Conservation (phyloP, 2,888 invertebrate species). For the Autographa gamma region DNA sequence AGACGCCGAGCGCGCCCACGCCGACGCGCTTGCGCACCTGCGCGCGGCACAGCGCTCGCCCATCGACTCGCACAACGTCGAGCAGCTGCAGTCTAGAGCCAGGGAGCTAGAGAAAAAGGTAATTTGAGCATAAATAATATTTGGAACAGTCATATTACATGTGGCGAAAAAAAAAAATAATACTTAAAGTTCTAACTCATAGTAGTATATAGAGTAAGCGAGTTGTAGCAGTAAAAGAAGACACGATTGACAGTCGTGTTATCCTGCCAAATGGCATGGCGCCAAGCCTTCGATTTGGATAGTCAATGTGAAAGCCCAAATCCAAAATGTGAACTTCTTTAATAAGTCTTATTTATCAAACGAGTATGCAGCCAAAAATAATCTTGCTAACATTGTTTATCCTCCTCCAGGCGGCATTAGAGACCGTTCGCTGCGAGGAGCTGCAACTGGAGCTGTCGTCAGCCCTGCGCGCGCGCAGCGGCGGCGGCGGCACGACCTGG, state of each 20-base stretch:
- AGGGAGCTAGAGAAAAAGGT: conserved; percentile 98
- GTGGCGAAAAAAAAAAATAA: neutral
- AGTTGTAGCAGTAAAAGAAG: too few species aligned
- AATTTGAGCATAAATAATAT: conserved; percentile 8
- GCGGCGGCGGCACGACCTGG: conserved; percentile 78
- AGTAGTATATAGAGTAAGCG: too few species aligned
- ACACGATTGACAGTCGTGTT: too few species aligned
- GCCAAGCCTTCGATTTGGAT: too few species aligned
- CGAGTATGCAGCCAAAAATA: neutral
- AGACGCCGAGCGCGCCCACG: conserved; percentile 93
- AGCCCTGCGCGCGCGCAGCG: conserved; percentile 88
- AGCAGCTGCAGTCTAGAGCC: conserved; percentile 94
- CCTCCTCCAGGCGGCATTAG: conserved; percentile 89
- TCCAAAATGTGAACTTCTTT: too few species aligned
- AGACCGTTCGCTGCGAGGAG: conserved; percentile 95
- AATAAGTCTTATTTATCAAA: too few species aligned
- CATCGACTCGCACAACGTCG: conserved; percentile 88
- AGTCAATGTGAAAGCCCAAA: too few species aligned
- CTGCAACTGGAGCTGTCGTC: conserved; percentile 95
- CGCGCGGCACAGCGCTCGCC: conserved; percentile 86
- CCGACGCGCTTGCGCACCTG: conserved; percentile 93
- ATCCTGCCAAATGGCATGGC: too few species aligned
- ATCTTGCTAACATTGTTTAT: neutral
- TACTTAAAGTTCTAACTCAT: too few species aligned
- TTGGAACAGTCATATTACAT: too few species aligned